Evolutionary conservation across 1,140 invertebrate species (phyloP), one percentile per base, ranked within the genome.

Genomic region (Lepidostoma basale): DNA sequence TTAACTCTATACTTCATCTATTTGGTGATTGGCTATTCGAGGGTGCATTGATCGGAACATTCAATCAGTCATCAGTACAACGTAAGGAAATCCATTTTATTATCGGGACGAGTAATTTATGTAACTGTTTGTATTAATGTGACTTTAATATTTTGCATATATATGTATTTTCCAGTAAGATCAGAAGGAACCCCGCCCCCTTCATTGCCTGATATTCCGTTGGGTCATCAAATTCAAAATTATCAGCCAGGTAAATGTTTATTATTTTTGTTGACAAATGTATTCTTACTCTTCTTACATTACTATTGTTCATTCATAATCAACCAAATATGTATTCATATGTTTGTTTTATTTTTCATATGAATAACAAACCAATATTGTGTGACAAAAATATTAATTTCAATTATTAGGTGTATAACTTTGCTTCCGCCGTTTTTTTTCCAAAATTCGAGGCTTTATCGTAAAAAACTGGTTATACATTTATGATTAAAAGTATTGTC

Each of bases 21-120:
- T 98, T 98, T 83, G 96, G 96, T 10, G 91, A 95, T 76, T 98
- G 97, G 97, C 83, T 98, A 28, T 98, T 98, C 80, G 96, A 98
- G 80, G 95, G 96, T 23, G 92, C 95, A 20, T 88, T 97, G 74
- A 92, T 97, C 68, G 94, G 93, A 0, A 82, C 79, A 6, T 76
- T 75, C 8, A 77, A 79, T 0, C 69, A 71, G 16, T 44, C 39
- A 26, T 58, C 62, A 33, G 8, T 47, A 54, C 68, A 63, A 40
- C 70, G 68, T 73, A 64, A 70, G 65, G 23, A 18, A 14, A n/a
- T n/a, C n/a, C n/a, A n/a, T n/a, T n/a, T n/a, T n/a, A n/a, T n/a
- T n/a, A n/a, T n/a, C n/a, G n/a, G n/a, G n/a, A n/a, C n/a, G n/a
- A n/a, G n/a, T n/a, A n/a, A n/a, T n/a, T n/a, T n/a, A n/a, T n/a